A percentile compares a stretch with the other conserved stretches of the same genome.
phyloP scores from a whole-genome alignment of 2,797 vertebrate species.

The Rhinophrynus dorsalis region DNA sequence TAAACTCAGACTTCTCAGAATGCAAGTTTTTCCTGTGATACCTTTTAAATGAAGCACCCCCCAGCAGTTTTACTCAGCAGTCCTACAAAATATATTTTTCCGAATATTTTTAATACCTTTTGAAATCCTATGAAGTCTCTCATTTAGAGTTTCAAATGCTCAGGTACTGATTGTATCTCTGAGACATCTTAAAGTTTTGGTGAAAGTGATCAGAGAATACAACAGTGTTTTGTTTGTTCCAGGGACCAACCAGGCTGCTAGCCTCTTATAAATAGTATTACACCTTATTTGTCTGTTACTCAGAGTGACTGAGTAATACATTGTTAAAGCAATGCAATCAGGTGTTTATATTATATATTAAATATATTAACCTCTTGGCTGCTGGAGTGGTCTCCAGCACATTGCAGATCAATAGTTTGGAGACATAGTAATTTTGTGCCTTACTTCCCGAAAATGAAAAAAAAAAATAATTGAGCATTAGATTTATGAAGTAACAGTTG shows the following conservation, averaged over 20 bases:
- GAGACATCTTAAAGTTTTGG: conserved; percentile 13
- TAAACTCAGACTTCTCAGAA: too few species aligned
- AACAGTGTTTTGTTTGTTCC: conserved; percentile 4
- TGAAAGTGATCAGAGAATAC: not conserved
- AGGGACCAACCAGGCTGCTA: conserved; percentile 16
- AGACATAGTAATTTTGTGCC: too few species aligned
- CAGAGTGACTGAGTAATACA: not conserved
- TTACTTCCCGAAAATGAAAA: not conserved
- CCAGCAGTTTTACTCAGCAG: too few species aligned
- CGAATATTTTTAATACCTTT: too few species aligned
- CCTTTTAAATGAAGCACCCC: too few species aligned
- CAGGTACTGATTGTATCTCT: conserved; percentile 32
- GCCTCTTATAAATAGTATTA: not conserved
- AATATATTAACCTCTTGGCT: too few species aligned
- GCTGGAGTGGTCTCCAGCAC: too few species aligned
- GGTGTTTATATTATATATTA: too few species aligned
- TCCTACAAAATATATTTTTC: too few species aligned
- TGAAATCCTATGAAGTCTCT: not conserved
- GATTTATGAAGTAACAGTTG: not conserved
- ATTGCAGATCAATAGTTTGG: too few species aligned
- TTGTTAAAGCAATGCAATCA: not conserved
- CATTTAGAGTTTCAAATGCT: conserved; percentile 13
- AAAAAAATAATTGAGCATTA: not conserved
- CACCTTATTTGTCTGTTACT: not conserved
- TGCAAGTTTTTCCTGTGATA: too few species aligned